Evolutionary conservation across 1,140 invertebrate species (phyloP), one percentile per base, ranked within the genome.

Genomic region (Sitobion miscanthi): DNA sequence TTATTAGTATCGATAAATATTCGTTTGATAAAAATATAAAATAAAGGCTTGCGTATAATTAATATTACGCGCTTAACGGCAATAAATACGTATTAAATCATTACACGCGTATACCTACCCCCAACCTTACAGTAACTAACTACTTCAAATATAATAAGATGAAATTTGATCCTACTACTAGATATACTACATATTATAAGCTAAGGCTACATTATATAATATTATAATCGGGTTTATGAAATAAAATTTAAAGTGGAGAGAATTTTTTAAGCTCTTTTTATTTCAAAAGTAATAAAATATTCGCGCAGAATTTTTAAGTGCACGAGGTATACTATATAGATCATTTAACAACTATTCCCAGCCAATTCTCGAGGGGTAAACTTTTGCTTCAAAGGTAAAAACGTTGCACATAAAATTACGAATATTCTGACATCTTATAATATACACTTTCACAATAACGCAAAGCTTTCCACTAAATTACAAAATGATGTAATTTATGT

Each of bases 201-300:
- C 8, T 85, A 14, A 86, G 25, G 5, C 47, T 49, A 49, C 9
- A 87, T 83, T 83, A 49, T 49, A 87, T 17, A 47, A 47, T 47
- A 86, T 45, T 42, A 42, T 86, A 47, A 86, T n/a, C 1, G 9
- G 14, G 25, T 25, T 47, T 86, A 47, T 86, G 9, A 47, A 86
- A 47, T 6, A 86, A 47, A 86, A 86, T 86, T 86, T 86, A 47
- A 86, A 30, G 25, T 47, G 25, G 1, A 47, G 30, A 4, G 5
- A 86, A 86, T 47, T 86, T 86, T 86, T n/a, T 47, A 86, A 45
- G 83, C 83, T 42, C 3, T 14, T 42, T 86, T 87, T n/a, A 52
- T 88, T 52, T 52, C 35, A 88, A 88, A 88, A 52, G 25, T 9
- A 88, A 88, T 52, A n/a, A 88, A 88, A 88, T 52, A 52, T 88